Conservation (phyloP, 35 echinoderm and acorn worm species). For the Heliocidaris tuberculata region DNA sequence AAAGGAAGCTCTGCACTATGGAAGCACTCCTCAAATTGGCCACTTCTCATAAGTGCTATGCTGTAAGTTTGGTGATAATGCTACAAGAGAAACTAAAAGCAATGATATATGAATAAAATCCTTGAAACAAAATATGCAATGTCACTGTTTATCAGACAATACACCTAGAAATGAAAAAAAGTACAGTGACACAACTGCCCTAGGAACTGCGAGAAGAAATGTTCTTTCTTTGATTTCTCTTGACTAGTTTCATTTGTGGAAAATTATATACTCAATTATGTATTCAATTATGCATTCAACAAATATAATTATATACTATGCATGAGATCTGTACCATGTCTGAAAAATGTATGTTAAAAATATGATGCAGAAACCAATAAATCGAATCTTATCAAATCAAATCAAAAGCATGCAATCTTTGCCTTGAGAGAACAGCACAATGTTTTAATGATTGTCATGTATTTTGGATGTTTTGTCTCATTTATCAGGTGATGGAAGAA, state of each 20-base stretch:
- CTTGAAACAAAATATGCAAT: neutral
- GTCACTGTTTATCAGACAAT: neutral
- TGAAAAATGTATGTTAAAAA: no score
- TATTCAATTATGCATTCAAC: no score
- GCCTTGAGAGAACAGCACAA: no score
- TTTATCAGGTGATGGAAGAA: neutral
- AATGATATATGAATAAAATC: neutral
- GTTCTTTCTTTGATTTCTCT: neutral
- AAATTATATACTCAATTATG: no score
- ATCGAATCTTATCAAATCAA: no score
- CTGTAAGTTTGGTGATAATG: constrained; percentile 24
- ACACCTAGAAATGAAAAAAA: no score
- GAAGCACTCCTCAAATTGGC: constrained; percentile 1
- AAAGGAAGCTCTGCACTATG: neutral
- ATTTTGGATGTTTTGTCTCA: neutral
- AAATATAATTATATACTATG: no score
- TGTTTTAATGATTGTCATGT: neutral
- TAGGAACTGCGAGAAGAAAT: neutral
- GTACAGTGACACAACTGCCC: no score
- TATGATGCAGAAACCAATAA: no score
- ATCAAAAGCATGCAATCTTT: no score
- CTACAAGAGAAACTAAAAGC: neutral
- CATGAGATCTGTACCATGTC: no score
- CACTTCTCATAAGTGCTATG: constrained; percentile 24
- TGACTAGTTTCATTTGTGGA: neutral